These are phyloP conservation scores for Coendou prehensilis DNA, from an alignment of 2,797 vertebrate genomes.

Conservation along the genomic window DNA sequence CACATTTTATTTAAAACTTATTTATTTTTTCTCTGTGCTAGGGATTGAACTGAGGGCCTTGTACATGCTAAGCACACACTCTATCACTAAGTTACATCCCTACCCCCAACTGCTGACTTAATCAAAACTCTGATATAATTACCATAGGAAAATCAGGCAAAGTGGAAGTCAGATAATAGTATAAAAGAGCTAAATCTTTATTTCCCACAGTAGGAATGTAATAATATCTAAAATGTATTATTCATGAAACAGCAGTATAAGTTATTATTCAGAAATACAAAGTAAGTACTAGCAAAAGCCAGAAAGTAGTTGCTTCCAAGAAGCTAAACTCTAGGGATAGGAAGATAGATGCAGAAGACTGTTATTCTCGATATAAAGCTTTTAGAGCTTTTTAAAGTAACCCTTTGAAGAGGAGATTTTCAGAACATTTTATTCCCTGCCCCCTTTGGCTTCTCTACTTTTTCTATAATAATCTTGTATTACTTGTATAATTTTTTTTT, in stretches of 20 bases:
- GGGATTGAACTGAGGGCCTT: not conserved
- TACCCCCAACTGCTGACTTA: not conserved
- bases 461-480: conserved; percentile 49
- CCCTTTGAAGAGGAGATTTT: conserved; percentile 52
- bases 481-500: not conserved
- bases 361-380: not conserved
- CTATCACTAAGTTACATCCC: not conserved
- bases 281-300: conserved; percentile 44
- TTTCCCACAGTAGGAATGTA: not conserved
- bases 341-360: not conserved
- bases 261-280: conserved; percentile 59
- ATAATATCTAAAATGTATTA: conserved; percentile 47
- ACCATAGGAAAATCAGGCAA: conserved; percentile 25
- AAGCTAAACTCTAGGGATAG: not conserved
- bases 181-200: conserved; percentile 54
- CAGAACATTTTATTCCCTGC: conserved; percentile 26
- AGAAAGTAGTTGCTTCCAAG: conserved; percentile 27
- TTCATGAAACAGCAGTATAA: conserved; percentile 42
- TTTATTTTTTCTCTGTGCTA: not conserved
- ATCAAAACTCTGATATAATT: conserved; percentile 31
- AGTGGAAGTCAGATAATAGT: not conserved
- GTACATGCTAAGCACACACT: not conserved
- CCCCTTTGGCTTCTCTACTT: conserved; percentile 21
- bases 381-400: not conserved
- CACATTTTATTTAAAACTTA: not conserved